These are phyloP conservation scores for Petrolisthes cinctipes DNA, from an alignment of 2,888 invertebrate genomes.

Conservation along the genomic window DNA sequence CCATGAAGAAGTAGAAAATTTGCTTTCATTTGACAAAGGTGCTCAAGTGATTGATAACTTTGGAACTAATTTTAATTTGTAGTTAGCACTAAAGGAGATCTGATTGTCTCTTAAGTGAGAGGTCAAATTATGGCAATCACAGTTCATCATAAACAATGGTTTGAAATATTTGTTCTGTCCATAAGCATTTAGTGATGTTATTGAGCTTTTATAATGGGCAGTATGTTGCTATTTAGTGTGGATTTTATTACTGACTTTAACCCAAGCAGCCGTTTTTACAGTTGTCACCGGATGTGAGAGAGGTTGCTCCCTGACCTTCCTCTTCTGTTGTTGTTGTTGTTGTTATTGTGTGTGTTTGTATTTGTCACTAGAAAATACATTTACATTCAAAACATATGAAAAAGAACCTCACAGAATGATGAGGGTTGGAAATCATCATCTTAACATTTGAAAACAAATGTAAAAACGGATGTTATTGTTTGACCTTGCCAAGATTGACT, in stretches of 20 bases:
- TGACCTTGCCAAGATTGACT: constrained; percentile 41
- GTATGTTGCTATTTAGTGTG: constrained; percentile 26
- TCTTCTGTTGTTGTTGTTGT: constrained; percentile 6
- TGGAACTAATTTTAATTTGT: constrained; percentile 48
- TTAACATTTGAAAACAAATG: too few species aligned
- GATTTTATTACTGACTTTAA: constrained; percentile 14
- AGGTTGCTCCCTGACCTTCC: too few species aligned
- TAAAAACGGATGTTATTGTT: neutral
- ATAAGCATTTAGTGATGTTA: constrained; percentile 19
- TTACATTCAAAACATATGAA: neutral
- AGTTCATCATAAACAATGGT: constrained; percentile 26
- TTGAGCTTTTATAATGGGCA: constrained; percentile 23
- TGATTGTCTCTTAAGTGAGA: constrained; percentile 42
- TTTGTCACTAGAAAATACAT: neutral
- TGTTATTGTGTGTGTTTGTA: constrained; percentile 9
- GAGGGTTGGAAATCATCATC: too few species aligned
- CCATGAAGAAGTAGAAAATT: neutral
- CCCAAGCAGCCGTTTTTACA: neutral
- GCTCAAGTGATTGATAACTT: constrained; percentile 56
- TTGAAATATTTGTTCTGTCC: constrained; percentile 12
- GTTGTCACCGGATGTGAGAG: neutral
- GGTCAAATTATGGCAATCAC: constrained; percentile 50
- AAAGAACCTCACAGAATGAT: too few species aligned
- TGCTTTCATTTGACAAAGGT: constrained; percentile 41
- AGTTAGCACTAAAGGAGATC: constrained; percentile 40